Conservation (phyloP, 2,113 vertebrate species). For the Podilymbus podiceps region DNA sequence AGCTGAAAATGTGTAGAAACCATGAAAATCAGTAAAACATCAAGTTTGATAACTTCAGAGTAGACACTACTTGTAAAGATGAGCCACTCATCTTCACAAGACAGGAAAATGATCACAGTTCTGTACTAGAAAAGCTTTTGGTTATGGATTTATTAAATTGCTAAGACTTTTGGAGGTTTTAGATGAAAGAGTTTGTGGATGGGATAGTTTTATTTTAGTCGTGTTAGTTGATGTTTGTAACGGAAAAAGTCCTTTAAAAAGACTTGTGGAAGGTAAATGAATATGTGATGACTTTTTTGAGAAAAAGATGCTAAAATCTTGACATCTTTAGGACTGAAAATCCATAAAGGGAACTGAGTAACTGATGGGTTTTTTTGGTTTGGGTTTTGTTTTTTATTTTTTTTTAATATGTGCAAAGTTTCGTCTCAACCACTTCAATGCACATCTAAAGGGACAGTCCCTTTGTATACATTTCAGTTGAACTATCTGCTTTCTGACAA, state of each 20-base stretch:
- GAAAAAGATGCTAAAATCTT: neutral
- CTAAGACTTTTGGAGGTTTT: neutral
- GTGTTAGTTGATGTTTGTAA: neutral
- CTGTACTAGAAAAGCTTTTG: neutral
- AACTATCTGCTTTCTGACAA: neutral
- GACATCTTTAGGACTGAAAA: neutral
- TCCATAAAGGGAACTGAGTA: neutral
- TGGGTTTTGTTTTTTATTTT: neutral
- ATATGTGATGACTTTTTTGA: neutral
- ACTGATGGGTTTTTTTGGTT: neutral
- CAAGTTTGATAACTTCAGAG: neutral
- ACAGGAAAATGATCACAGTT: neutral
- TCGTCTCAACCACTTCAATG: neutral
- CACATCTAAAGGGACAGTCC: neutral
- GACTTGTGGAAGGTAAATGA: neutral
- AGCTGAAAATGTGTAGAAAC: neutral
- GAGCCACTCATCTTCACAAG: neutral
- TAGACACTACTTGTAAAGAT: neutral
- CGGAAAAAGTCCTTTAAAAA: neutral
- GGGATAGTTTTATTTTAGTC: neutral
- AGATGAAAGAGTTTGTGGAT: neutral
- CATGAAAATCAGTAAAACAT: neutral
- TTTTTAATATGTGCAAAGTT: neutral
- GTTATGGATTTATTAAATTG: neutral
- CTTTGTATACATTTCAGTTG: neutral